Conservation (phyloP, 2,113 vertebrate species). For the Grus americana region DNA sequence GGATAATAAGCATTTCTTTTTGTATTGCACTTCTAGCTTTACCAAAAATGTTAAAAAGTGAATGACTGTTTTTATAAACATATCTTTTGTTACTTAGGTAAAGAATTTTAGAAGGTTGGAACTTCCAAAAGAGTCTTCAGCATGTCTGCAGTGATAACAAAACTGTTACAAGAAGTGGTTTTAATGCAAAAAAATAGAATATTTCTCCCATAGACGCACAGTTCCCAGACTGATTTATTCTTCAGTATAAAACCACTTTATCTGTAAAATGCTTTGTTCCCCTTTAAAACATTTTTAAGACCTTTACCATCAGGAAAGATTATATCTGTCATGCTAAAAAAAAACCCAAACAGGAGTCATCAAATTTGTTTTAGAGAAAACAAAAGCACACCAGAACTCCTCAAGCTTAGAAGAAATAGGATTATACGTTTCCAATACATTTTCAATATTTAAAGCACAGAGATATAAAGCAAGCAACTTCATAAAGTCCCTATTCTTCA, state of each 20-base stretch:
- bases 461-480: neutral
- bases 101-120: neutral
- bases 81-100: neutral
- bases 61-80: neutral
- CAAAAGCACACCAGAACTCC: neutral
- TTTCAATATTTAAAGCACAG: neutral
- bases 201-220: neutral
- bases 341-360: neutral
- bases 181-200: neutral
- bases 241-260: neutral
- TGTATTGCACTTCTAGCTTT: neutral
- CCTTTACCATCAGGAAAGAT: neutral
- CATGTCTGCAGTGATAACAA: neutral
- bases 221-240: neutral
- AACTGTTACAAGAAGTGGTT: neutral
- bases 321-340: neutral
- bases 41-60: neutral
- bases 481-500: neutral
- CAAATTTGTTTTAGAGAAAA: neutral
- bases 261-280: neutral
- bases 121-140: neutral
- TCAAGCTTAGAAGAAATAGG: neutral
- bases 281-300: neutral
- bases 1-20: neutral
- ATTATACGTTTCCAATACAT: neutral